Evolutionary conservation across 2,888 invertebrate species (phyloP), one percentile per base, ranked within the genome.

Genomic region (Philaethria dido): DNA sequence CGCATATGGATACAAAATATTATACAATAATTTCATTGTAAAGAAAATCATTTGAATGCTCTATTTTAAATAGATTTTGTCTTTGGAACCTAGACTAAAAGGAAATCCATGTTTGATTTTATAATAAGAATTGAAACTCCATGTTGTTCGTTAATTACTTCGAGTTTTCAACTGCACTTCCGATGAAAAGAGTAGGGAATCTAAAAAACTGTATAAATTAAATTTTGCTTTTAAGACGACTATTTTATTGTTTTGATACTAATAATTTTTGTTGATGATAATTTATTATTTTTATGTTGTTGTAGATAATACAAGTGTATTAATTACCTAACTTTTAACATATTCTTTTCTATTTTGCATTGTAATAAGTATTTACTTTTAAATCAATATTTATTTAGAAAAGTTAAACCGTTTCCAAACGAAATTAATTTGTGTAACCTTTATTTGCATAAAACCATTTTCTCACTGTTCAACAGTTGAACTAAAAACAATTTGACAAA

Each of bases 371-470:
- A 25, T 22, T 50, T 4, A 3, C 29, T 9, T n/a, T n/a, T 2
- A 4, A 20, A 22, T 14, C 3, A 47, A 14, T 8, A 25, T 48
- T 42, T 6, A 44, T 9, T 25, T 44, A 29, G 6, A 62, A 36
- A 36, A 29, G 13, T 63, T 45, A 47, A 44, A 67, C 44, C 50
- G 54, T 45, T 65, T 54, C 44, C 60, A 44, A 52, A 60, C 25
- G 13, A 44, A 55, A 48, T 61, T 52, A 57, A 65, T 65, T 59
- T 54, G 47, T 50, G 62, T 61, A 69, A 16, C 22, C 13, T 72
- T 42, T 71, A 77, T 79, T 76, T 75, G 69, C 75, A 75, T 79
- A 77, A 77, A 76, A 71, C 44, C 55, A 66, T 64, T 71, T 66
- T 59, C 64, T 59, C 61, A 64, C 64, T 29, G 29, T 39, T 66